Evolutionary conservation across 1,140 invertebrate genomes (phyloP), one percentile per base, ranked within the genome.

Genomic region (Fragariocoptes setiger): DNA sequence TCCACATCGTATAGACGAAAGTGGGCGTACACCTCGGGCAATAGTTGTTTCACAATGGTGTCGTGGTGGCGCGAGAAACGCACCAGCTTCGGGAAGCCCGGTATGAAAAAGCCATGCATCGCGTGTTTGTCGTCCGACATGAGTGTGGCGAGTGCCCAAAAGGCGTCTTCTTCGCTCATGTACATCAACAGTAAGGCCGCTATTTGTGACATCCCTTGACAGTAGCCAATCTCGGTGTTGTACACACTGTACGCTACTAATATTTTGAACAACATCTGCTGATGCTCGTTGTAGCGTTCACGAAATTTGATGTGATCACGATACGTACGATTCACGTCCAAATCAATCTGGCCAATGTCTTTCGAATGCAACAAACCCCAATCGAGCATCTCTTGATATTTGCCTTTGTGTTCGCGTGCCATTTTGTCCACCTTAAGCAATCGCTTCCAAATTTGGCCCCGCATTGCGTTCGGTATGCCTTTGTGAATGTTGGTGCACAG

Each of bases 261-360:
- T 37, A 97, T 76, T 61, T 92, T 85, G 53, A 97, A 97, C 50
- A 99, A 65, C 39, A 80, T 80, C 55, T 76, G 74, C 59, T 99
- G 92, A 50, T 65, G 66, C 50, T 37, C 45, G 53, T 80, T 83
- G 62, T 94, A 97, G 54, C 88, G 65, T 60, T 88, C 73, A 50
- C 85, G 66, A 59, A 79, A 90, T 63, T 83, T 77, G 49, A 85
- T 72, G 62, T 97, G 79, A 65, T 95, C 83, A 49, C 90, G 67
- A 59, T 92, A 99, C 50, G 94, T 94, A 51, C 90, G 68, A 60
- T 95, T 94, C 0, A 99, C 85, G 65, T 99, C 90, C 25, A 92
- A 71, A 64, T 99, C 90, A 50, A 99, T 97, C 62, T 99, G 90
- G 44, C 83, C 65, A 38, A 92, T 80, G 58, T 95, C 86, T n/a